A percentile compares a stretch with the other conserved stretches of the same genome.
Evolutionary conservation across 2,888 invertebrate species (phyloP).

Genomic region (Neoscelio sp.): DNA sequence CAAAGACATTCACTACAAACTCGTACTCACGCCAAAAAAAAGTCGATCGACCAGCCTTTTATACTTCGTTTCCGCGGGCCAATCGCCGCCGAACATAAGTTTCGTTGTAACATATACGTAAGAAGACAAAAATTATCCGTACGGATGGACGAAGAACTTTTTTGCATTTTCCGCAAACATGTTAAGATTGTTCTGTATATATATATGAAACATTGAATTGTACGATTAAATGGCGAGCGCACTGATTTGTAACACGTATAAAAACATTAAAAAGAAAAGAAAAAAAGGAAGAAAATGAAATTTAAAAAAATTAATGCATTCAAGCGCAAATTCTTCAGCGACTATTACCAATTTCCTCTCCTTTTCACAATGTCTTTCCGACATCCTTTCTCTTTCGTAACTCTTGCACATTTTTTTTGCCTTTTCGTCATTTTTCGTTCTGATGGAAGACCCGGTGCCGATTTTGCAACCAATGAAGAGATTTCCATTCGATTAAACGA

Average conservation of each 20-base stretch:
- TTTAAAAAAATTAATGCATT: constrained; percentile 21
- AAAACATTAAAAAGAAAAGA: constrained; percentile 53
- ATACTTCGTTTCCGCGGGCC: constrained; percentile 48
- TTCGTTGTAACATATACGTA: constrained; percentile 67
- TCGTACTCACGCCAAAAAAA: constrained; percentile 29
- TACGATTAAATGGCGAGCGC: constrained; percentile 79
- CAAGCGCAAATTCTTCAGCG: background rate
- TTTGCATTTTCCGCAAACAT: constrained; percentile 75
- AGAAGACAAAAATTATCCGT: constrained; percentile 61
- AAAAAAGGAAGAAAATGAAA: constrained; percentile 45
- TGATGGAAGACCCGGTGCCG: too few relatives aligned
- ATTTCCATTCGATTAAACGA: too few relatives aligned
- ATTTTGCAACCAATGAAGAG: too few relatives aligned
- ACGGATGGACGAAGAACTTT: constrained; percentile 65
- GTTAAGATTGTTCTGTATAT: constrained; percentile 77
- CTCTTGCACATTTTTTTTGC: too few relatives aligned
- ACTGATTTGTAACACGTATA: constrained; percentile 79
- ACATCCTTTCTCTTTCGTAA: too few relatives aligned
- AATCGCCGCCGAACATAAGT: constrained; percentile 57
- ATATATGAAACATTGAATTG: constrained; percentile 78
- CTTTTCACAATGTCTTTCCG: too few relatives aligned
- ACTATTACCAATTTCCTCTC: constrained; percentile 5
- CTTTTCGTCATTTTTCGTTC: too few relatives aligned
- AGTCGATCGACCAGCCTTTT: constrained; percentile 31
- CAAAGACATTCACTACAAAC: constrained; percentile 6